Percentiles rank a stretch among this genome's conserved stretches.
phyloP scores from a whole-genome alignment of 2,797 vertebrate species.

The Falco biarmicus region DNA sequence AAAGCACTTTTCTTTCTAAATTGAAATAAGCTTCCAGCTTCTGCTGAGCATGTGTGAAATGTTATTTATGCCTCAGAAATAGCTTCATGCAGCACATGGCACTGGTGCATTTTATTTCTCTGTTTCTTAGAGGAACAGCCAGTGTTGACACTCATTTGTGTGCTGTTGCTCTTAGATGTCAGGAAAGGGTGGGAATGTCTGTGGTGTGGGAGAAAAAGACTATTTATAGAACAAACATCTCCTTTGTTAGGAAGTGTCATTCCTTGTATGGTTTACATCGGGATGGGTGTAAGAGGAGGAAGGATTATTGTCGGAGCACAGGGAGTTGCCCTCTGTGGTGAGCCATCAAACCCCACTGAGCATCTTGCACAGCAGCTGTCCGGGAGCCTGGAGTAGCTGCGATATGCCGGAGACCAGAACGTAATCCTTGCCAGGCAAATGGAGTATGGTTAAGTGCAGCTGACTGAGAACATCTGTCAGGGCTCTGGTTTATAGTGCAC shows the following conservation, averaged over 20 bases:
- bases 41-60: background rate
- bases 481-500: background rate
- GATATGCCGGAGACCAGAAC: background rate
- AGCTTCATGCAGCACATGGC: background rate
- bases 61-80: background rate
- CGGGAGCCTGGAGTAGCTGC: background rate
- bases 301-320: background rate
- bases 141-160: background rate
- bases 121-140: background rate
- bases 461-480: background rate
- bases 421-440: background rate
- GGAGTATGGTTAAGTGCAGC: background rate
- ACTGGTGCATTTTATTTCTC: background rate
- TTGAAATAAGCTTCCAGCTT: background rate
- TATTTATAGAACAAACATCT: background rate
- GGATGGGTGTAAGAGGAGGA: slow-evolving; percentile 6
- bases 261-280: background rate
- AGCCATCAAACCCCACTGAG: background rate
- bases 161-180: background rate
- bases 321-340: background rate
- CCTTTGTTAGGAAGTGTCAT: background rate
- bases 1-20: background rate
- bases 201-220: background rate
- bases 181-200: background rate
- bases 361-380: background rate